A percentile compares a stretch with the other conserved stretches of the same genome.
Conservation (phyloP, 2,797 vertebrate species). For the Mormyrops boulengeri region DNA sequence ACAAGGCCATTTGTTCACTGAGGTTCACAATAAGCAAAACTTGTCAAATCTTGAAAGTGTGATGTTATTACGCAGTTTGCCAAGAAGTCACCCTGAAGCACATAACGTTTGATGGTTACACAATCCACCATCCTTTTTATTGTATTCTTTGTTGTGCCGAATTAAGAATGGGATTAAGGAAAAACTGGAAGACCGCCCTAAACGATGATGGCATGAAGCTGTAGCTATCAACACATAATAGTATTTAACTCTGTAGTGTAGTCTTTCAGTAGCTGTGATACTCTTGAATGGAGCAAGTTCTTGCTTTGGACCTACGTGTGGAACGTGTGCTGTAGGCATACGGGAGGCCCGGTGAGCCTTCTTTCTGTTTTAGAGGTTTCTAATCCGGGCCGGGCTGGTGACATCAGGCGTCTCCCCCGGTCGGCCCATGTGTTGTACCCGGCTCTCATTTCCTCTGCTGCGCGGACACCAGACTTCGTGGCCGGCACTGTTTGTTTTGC, state of each 20-base stretch:
- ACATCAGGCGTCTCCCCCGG: constrained; percentile 75
- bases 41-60: constrained; percentile 11
- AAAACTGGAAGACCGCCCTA: neutral
- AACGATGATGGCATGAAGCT: neutral
- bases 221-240: neutral
- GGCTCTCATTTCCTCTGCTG: constrained; percentile 83
- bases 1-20: neutral
- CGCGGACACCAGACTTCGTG: constrained; percentile 71
- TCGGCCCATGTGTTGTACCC: constrained; percentile 80
- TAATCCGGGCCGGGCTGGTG: constrained; percentile 88
- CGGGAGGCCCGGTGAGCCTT: neutral
- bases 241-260: neutral
- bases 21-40: neutral
- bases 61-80: neutral
- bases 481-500: constrained; percentile 58
- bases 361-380: constrained; percentile 90
- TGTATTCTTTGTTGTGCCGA: neutral
- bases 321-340: neutral
- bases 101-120: constrained; percentile 2
- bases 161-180: neutral
- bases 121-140: neutral
- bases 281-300: neutral
- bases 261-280: neutral
- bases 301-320: constrained; percentile 4
- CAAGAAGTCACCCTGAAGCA: neutral